Conservation (phyloP, 2,113 vertebrate species). For the Nymphicus hollandicus region DNA sequence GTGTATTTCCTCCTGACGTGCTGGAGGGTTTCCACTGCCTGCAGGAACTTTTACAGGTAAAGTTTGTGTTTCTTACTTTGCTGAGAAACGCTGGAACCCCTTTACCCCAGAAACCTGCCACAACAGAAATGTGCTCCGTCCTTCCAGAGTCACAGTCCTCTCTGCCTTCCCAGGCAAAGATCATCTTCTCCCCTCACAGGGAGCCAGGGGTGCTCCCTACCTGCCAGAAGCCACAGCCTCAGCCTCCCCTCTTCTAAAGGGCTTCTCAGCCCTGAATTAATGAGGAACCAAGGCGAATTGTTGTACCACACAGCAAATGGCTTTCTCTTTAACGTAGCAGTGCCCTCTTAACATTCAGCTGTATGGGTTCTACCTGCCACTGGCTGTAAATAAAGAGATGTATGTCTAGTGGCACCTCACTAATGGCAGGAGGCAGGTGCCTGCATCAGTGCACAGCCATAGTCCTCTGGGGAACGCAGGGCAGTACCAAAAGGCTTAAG, state of each 20-base stretch:
- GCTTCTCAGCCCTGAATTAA: not conserved
- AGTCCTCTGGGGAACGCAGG: fast-evolving
- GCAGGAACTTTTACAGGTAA: not conserved
- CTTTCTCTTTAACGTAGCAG: not conserved
- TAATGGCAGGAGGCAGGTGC: not conserved
- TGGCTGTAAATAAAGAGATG: not conserved
- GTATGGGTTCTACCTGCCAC: not conserved
- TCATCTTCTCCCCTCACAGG: fast-evolving
- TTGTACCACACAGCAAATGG: not conserved
- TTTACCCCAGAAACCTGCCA: not conserved
- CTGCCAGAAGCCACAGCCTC: not conserved
- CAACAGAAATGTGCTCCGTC: not conserved
- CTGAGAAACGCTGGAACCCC: not conserved
- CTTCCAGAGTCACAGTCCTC: not conserved
- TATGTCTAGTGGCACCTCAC: not conserved
- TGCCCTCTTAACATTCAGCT: fast-evolving
- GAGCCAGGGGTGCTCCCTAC: not conserved
- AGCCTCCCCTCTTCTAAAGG: not conserved
- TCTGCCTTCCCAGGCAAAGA: not conserved
- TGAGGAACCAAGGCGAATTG: not conserved
- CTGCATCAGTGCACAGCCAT: fast-evolving
- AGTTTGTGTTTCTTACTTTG: not conserved
- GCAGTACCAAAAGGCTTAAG: not conserved
- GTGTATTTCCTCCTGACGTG: fast-evolving
- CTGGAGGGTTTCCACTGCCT: not conserved